Percentiles rank a stretch among this genome's conserved stretches.
Evolutionary conservation across 2,797 vertebrate genomes (phyloP).

Genomic region (Harpia harpyja): DNA sequence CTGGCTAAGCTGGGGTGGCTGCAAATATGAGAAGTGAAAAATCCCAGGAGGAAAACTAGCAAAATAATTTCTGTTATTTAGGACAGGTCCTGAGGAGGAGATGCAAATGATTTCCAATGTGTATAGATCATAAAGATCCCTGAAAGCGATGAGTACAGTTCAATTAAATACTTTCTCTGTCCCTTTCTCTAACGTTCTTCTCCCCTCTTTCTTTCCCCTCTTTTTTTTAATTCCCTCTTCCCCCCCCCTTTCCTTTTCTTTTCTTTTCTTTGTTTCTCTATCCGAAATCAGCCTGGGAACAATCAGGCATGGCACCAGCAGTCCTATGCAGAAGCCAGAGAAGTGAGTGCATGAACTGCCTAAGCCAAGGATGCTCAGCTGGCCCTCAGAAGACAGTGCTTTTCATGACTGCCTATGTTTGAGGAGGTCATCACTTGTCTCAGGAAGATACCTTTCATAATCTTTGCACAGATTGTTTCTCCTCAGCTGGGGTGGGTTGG

Average conservation of each 20-base stretch:
- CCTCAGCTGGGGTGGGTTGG: background rate
- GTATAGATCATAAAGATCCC: background rate
- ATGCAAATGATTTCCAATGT: background rate
- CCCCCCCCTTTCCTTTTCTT: no score
- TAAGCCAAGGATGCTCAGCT: background rate
- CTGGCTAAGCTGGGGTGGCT: background rate
- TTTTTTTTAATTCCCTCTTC: background rate
- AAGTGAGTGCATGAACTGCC: background rate
- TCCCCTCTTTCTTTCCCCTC: accelerated
- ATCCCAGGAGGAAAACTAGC: background rate
- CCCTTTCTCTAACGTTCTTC: background rate
- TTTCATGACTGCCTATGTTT: background rate
- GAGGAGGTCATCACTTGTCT: background rate
- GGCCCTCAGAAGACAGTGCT: background rate
- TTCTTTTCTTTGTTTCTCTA: background rate
- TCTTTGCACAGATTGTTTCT: background rate
- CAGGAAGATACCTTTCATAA: background rate
- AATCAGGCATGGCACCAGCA: background rate
- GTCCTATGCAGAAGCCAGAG: background rate
- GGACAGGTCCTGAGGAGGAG: background rate
- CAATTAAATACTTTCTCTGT: background rate
- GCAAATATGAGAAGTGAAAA: background rate
- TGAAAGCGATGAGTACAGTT: background rate
- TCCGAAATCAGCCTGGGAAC: background rate
- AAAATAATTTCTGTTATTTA: background rate